These are phyloP conservation scores for Prionailurus bengalensis DNA, from an alignment of 2,113 vertebrate species.

Conservation along the genomic window DNA sequence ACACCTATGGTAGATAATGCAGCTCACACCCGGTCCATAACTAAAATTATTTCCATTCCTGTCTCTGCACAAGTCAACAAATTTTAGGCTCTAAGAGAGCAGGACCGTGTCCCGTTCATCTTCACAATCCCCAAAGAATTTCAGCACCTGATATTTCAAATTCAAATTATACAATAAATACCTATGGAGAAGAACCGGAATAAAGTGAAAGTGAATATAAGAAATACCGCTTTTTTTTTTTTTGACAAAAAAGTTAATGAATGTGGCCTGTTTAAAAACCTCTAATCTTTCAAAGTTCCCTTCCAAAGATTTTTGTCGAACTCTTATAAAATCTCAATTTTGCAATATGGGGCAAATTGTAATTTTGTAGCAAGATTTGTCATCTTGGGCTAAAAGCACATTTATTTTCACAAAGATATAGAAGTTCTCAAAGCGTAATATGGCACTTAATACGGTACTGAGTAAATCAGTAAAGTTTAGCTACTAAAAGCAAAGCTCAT, in stretches of 20 bases:
- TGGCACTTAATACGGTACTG: neutral
- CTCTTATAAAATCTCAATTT: slow-evolving; percentile 22
- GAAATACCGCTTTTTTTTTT: neutral
- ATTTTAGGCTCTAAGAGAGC: neutral
- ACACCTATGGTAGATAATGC: neutral
- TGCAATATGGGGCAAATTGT: neutral
- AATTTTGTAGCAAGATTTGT: neutral
- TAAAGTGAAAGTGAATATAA: neutral
- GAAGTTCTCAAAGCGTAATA: neutral
- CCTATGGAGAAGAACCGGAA: neutral
- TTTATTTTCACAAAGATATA: neutral
- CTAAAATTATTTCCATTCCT: neutral
- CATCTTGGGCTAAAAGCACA: neutral
- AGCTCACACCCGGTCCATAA: neutral
- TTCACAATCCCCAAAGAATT: neutral
- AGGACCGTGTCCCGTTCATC: neutral
- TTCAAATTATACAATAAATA: neutral
- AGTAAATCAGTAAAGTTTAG: neutral
- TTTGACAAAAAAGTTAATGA: slow-evolving; percentile 15
- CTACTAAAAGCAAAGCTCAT: neutral
- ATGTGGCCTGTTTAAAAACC: neutral
- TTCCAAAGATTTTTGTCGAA: slow-evolving; percentile 24
- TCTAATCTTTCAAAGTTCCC: slow-evolving; percentile 1
- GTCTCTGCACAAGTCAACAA: neutral
- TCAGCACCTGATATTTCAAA: slow-evolving; percentile 12